Evolutionary conservation across 1,140 invertebrate species (phyloP).

Genomic region (Drosophila azteca): DNA sequence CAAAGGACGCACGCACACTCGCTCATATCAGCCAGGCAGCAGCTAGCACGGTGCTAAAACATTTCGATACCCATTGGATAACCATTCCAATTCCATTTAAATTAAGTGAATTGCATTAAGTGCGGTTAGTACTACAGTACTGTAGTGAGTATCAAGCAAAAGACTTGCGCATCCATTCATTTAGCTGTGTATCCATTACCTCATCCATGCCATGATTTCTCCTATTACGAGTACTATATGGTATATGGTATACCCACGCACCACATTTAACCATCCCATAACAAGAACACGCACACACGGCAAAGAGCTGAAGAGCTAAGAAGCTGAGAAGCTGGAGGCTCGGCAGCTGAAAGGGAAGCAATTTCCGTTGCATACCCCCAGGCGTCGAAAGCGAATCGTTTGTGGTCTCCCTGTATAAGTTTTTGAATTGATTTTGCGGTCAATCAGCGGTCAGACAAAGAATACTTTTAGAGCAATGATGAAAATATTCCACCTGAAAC

Average conservation of each 20-base stretch:
- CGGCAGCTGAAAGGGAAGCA: neutral
- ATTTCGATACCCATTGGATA: neutral
- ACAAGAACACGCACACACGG: neutral
- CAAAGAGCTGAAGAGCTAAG: neutral
- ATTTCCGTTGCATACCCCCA: neutral
- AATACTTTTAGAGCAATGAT: too few relatives aligned
- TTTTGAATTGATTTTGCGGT: too few relatives aligned
- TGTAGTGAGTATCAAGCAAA: slow-evolving; percentile 59
- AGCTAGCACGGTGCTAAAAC: slow-evolving; percentile 9
- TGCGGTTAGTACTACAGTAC: slow-evolving; percentile 33
- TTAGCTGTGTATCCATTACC: slow-evolving; percentile 54
- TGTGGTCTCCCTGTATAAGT: too few relatives aligned
- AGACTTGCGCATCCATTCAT: slow-evolving; percentile 69
- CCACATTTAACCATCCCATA: slow-evolving; percentile 31
- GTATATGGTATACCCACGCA: neutral
- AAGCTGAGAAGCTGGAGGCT: neutral
- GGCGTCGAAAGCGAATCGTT: neutral
- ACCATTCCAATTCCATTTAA: slow-evolving; percentile 37
- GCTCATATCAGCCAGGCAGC: slow-evolving; percentile 45
- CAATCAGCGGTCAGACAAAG: too few relatives aligned
- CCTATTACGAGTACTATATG: neutral
- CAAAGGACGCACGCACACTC: slow-evolving; percentile 30
- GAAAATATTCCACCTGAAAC: too few relatives aligned
- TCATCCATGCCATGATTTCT: slow-evolving; percentile 10
- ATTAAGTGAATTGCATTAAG: slow-evolving; percentile 54